These are phyloP conservation scores for Pygmarrhopalites habei DNA, from an alignment of 1,140 invertebrate species.

Conservation along the genomic window DNA sequence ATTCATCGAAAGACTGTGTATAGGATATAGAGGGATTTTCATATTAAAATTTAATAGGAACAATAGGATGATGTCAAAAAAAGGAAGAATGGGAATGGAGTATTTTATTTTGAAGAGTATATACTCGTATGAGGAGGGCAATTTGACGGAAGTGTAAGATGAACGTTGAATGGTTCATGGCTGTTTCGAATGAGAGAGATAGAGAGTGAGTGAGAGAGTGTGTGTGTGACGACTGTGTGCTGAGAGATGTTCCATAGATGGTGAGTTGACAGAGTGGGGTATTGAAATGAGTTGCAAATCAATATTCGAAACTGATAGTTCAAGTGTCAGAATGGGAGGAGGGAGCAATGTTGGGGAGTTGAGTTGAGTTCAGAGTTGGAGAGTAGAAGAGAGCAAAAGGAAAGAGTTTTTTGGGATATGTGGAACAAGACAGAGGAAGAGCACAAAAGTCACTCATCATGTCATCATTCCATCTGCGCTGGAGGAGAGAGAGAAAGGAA, in stretches of 20 bases:
- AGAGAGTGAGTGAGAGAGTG: neutral
- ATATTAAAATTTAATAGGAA: too few species aligned
- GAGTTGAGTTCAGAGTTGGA: neutral
- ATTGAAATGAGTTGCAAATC: slow-evolving; percentile 8
- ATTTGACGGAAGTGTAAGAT: too few species aligned
- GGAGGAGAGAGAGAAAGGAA: neutral
- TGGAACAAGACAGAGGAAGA: neutral
- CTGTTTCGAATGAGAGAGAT: too few species aligned
- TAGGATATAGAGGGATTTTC: too few species aligned
- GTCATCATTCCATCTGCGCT: too few species aligned
- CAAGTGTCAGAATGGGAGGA: neutral
- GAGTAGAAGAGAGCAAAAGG: neutral
- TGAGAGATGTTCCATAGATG: neutral
- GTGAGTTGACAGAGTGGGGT: neutral
- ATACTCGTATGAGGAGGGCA: neutral
- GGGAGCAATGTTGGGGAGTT: too few species aligned
- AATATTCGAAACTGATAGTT: neutral
- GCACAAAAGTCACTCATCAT: too few species aligned
- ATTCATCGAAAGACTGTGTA: too few species aligned
- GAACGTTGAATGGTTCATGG: too few species aligned
- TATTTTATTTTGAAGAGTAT: too few species aligned
- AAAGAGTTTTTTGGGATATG: neutral
- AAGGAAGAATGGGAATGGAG: neutral
- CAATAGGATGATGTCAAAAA: too few species aligned
- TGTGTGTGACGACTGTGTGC: neutral